Evolutionary conservation across 2,113 vertebrate genomes (phyloP).

Genomic region (Neopipo cinnamomea): DNA sequence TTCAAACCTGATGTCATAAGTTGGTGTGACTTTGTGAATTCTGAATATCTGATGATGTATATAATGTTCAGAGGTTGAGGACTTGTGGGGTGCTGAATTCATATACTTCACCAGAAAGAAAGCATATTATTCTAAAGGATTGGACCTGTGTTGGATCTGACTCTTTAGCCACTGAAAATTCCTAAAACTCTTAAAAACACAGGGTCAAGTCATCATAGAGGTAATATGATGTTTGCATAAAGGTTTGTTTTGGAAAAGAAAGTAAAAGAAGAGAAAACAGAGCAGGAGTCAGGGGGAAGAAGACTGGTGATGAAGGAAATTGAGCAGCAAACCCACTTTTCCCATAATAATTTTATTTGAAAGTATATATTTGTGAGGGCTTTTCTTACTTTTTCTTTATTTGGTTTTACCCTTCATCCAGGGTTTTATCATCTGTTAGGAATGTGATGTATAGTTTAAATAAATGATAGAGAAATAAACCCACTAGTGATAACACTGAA

Average conservation of each 20-base stretch:
- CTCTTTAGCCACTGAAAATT: not conserved
- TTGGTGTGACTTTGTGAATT: not conserved
- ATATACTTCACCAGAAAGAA: not conserved
- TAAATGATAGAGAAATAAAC: not conserved
- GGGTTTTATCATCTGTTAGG: not conserved
- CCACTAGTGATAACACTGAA: not conserved
- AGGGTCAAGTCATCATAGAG: not conserved
- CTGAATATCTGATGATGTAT: not conserved
- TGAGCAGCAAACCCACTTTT: not conserved
- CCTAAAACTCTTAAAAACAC: not conserved
- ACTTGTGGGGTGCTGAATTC: not conserved
- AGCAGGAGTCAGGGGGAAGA: not conserved
- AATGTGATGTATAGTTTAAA: conserved; percentile 3
- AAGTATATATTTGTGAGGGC: not conserved
- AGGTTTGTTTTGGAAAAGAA: conserved; percentile 12
- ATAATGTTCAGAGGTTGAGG: not conserved
- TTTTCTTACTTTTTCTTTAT: not conserved
- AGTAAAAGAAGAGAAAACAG: not conserved
- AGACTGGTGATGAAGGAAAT: not conserved
- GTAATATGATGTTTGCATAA: not conserved
- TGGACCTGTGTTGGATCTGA: not conserved
- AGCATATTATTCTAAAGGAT: not conserved
- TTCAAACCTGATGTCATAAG: not conserved
- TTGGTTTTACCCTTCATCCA: not conserved
- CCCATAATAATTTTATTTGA: not conserved